Evolutionary conservation across 2,797 vertebrate species (phyloP).

Genomic region (Taenioides sp.): DNA sequence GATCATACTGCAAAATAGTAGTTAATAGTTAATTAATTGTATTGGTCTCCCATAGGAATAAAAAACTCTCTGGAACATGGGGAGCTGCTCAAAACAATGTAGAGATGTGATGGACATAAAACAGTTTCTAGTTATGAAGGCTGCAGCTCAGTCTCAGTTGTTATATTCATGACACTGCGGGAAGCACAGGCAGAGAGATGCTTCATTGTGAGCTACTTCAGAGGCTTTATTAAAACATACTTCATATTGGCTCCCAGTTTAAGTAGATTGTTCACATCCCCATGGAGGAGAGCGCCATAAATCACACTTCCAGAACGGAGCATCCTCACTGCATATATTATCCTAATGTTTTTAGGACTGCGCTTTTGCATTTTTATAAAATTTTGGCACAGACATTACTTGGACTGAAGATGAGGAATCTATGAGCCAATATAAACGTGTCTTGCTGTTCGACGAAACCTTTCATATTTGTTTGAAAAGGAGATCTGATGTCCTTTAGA

Average conservation of each 20-base stretch:
- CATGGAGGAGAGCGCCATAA: conserved; percentile 55
- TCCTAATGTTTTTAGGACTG: conserved; percentile 53
- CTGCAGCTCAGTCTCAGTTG: conserved; percentile 13
- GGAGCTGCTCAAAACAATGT: not conserved
- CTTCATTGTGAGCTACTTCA: conserved; percentile 55
- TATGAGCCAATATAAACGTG: conserved; percentile 31
- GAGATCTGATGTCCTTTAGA: not conserved
- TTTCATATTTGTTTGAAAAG: not conserved
- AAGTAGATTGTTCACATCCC: conserved; percentile 68
- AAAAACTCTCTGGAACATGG: too few species aligned
- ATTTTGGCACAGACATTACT: conserved; percentile 31
- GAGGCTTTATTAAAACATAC: conserved; percentile 72
- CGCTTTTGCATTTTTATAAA: conserved; percentile 61
- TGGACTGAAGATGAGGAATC: conserved; percentile 24
- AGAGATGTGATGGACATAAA: conserved; percentile 46
- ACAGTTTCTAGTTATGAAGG: conserved; percentile 14
- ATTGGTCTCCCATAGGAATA: too few species aligned
- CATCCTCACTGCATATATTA: conserved; percentile 66
- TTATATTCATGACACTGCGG: conserved; percentile 51
- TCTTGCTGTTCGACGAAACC: not conserved
- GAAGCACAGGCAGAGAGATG: conserved; percentile 40
- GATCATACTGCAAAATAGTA: conserved; percentile 2
- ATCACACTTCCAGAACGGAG: conserved; percentile 59
- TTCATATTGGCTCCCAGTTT: conserved; percentile 65
- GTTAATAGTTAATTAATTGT: too few species aligned